Percentiles rank a stretch among this genome's conserved stretches.
phyloP scores from a whole-genome alignment of 2,888 invertebrate genomes.

The Drymonia ruficornis region DNA sequence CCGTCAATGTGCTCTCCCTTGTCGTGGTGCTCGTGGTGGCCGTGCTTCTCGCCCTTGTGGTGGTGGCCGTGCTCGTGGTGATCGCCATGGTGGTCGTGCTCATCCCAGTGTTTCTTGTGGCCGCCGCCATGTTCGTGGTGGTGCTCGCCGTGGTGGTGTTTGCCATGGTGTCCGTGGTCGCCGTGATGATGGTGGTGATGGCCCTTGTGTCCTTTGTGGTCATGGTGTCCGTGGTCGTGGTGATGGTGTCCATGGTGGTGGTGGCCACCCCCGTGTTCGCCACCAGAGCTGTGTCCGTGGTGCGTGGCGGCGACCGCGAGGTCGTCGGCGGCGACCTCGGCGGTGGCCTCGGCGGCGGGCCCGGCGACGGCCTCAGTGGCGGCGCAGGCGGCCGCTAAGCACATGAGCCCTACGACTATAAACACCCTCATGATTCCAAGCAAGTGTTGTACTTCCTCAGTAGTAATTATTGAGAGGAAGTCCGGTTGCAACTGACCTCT shows the following conservation, averaged over 20 bases:
- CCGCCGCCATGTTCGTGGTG: constrained; percentile 91
- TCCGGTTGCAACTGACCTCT: constrained; percentile 44
- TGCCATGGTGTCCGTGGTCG: constrained; percentile 90
- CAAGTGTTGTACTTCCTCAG: constrained; percentile 27
- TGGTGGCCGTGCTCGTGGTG: constrained; percentile 91
- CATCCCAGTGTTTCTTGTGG: constrained; percentile 92
- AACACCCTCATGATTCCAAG: constrained; percentile 63
- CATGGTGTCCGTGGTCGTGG: constrained; percentile 89
- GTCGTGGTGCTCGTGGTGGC: constrained; percentile 93
- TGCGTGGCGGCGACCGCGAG: constrained; percentile 78
- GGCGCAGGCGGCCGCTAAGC: constrained; percentile 66
- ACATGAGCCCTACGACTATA: constrained; percentile 64
- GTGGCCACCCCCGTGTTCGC: constrained; percentile 87
- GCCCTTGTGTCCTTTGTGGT: constrained; percentile 90
- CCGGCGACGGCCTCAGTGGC: constrained; percentile 45
- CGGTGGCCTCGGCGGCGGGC: constrained; percentile 36
- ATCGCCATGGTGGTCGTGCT: constrained; percentile 89
- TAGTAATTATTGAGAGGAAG: constrained; percentile 38
- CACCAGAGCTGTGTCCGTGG: constrained; percentile 58
- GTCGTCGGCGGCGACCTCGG: constrained; percentile 46
- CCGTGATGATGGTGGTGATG: constrained; percentile 91
- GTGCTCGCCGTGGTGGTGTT: constrained; percentile 90
- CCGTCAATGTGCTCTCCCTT: constrained; percentile 93
- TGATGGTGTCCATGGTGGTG: constrained; percentile 88
- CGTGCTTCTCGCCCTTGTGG: constrained; percentile 91